phyloP scores from a whole-genome alignment of 1,140 invertebrate species.

The Drosophila yakuba region DNA sequence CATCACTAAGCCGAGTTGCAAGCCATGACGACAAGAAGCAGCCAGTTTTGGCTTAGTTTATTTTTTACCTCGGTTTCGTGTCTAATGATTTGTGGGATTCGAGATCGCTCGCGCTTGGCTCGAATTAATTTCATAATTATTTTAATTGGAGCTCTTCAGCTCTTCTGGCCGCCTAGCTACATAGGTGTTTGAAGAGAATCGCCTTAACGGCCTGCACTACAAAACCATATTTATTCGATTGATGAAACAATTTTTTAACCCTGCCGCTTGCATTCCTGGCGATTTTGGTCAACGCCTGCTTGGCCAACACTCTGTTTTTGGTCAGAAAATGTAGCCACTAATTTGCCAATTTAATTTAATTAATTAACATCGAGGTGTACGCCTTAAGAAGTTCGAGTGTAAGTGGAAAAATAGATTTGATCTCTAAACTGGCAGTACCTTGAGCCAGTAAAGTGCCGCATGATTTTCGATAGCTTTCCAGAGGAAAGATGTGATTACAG shows the following conservation, averaged over 20 bases:
- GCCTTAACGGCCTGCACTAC: background rate
- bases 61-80: constrained; percentile 42
- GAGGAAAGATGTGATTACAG: constrained; percentile 20
- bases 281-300: constrained; percentile 23
- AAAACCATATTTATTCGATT: constrained; percentile 13
- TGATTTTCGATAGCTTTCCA: constrained; percentile 57
- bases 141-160: constrained; percentile 55
- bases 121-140: constrained; percentile 77
- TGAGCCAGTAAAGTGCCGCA: constrained; percentile 37
- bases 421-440: constrained; percentile 6
- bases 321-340: constrained; percentile 44
- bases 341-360: constrained; percentile 74
- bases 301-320: constrained; percentile 41
- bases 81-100: constrained; percentile 64
- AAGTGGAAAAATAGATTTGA: constrained; percentile 32
- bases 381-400: constrained; percentile 9
- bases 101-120: constrained; percentile 30
- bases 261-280: constrained; percentile 2
- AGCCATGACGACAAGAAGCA: constrained; percentile 66
- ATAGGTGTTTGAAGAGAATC: constrained; percentile 4
- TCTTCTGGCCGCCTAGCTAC: too few relatives aligned
- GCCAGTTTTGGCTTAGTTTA: constrained; percentile 76
- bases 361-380: constrained; percentile 65
- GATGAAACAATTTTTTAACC: constrained; percentile 4
- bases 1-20: constrained; percentile 59